A percentile compares a stretch with the other conserved stretches of the same genome.
phyloP scores from a whole-genome alignment of 2,113 vertebrate genomes.

The Chaetura pelagica region DNA sequence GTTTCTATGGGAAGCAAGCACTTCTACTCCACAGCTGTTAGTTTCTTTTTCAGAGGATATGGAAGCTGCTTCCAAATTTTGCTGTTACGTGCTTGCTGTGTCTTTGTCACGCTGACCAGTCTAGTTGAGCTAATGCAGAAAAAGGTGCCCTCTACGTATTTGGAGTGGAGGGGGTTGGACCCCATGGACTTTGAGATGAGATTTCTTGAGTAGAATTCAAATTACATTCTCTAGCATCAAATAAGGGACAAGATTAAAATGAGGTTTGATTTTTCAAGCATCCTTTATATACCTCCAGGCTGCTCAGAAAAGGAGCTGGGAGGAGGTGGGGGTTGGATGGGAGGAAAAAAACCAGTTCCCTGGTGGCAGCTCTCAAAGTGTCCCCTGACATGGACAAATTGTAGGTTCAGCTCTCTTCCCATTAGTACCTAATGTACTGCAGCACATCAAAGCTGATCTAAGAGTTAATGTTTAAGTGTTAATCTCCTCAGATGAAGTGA shows the following conservation, averaged over 20 bases:
- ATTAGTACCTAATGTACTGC: not conserved
- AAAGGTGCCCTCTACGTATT: not conserved
- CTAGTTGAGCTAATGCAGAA: not conserved
- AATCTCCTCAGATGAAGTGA: slow-evolving; percentile 24
- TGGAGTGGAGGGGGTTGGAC: not conserved
- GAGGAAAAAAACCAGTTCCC: not conserved
- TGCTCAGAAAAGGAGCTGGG: not conserved
- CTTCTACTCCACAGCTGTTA: not conserved
- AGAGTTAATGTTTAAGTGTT: slow-evolving; percentile 40
- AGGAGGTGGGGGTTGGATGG: no score
- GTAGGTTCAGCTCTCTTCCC: not conserved
- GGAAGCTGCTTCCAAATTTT: not conserved
- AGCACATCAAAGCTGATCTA: not conserved
- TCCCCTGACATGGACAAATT: not conserved
- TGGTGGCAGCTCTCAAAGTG: not conserved
- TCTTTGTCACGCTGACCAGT: not conserved
- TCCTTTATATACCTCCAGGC: not conserved
- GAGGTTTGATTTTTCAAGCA: not conserved
- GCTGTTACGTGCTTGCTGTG: not conserved
- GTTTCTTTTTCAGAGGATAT: not conserved
- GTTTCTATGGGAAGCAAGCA: not conserved
- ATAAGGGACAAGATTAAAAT: not conserved
- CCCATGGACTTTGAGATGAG: not conserved
- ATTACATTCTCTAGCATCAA: not conserved
- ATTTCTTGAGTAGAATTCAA: not conserved